Percentiles rank a stretch among this genome's conserved stretches.
phyloP scores from a whole-genome alignment of 2,888 invertebrate genomes.

The Nomada lathburiana region DNA sequence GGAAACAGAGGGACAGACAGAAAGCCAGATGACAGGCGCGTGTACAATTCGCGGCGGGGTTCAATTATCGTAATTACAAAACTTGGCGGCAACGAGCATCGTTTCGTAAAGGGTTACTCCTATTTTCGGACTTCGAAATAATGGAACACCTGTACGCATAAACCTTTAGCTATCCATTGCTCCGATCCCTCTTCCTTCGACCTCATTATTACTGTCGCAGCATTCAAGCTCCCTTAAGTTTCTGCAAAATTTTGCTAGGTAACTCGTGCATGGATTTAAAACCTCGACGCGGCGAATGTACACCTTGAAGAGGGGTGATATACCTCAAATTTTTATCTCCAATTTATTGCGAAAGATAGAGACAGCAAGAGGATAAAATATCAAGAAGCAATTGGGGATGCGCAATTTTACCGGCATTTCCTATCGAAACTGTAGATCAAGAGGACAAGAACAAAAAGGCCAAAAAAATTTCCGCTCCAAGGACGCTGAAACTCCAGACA shows the following conservation, averaged over 20 bases:
- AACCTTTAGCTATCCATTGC: not conserved
- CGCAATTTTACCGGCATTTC: not conserved
- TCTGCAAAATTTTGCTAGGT: too few relatives aligned
- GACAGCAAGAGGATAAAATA: not conserved
- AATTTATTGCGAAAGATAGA: not conserved
- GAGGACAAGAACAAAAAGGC: not conserved
- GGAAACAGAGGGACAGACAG: slow-evolving; percentile 1
- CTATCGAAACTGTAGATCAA: not conserved
- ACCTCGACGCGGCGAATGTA: too few relatives aligned
- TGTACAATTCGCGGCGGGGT: slow-evolving; percentile 17
- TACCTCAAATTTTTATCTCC: not conserved
- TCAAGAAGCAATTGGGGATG: not conserved
- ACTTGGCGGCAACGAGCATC: slow-evolving; percentile 33
- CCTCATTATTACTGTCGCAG: not conserved
- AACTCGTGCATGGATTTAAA: too few relatives aligned
- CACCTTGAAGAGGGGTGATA: too few relatives aligned
- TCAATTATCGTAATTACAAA: slow-evolving; percentile 62
- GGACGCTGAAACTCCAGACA: slow-evolving; percentile 2
- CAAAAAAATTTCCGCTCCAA: not conserved
- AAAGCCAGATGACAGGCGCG: not conserved
- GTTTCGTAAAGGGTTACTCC: slow-evolving; percentile 37
- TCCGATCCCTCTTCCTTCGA: not conserved
- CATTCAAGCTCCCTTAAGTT: not conserved
- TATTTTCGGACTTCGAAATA: slow-evolving; percentile 9
- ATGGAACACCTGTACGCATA: slow-evolving; percentile 43